Percentiles rank a stretch among this genome's conserved stretches.
These are phyloP conservation scores for Ctenodactylus gundi DNA, from an alignment of 2,113 vertebrate species.

Conservation along the genomic window DNA sequence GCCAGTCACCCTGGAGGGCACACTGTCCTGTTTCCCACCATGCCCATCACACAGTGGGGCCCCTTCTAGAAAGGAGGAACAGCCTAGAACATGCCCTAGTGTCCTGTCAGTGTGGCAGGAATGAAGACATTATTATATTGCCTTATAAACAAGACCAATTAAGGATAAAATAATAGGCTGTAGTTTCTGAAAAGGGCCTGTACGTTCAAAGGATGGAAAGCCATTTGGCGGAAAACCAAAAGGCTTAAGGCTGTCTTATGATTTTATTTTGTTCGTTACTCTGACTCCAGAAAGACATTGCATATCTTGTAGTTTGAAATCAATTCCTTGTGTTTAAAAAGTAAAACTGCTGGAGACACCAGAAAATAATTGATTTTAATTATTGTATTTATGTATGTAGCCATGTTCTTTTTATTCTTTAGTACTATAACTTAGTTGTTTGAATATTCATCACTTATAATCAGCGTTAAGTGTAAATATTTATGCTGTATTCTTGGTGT, in stretches of 20 bases:
- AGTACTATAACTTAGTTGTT: not conserved
- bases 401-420: not conserved
- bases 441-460: not conserved
- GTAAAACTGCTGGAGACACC: not conserved
- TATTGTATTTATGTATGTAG: not conserved
- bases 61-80: not conserved
- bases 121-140: not conserved
- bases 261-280: not conserved
- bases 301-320: not conserved
- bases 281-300: not conserved
- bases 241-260: not conserved
- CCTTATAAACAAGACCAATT: not conserved
- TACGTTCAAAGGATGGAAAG: not conserved
- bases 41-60: not conserved
- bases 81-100: too few relatives aligned
- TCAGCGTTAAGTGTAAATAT: not conserved
- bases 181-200: not conserved
- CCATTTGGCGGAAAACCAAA: not conserved
- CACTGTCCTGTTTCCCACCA: not conserved
- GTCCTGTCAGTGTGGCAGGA: not conserved
- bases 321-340: not conserved
- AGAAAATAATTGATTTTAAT: not conserved
- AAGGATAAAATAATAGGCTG: not conserved
- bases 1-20: not conserved
- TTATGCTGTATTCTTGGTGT: not conserved